A percentile compares a stretch with the other conserved stretches of the same genome.
phyloP scores from a whole-genome alignment of 2,797 vertebrate genomes.

The Galago senegalensis region DNA sequence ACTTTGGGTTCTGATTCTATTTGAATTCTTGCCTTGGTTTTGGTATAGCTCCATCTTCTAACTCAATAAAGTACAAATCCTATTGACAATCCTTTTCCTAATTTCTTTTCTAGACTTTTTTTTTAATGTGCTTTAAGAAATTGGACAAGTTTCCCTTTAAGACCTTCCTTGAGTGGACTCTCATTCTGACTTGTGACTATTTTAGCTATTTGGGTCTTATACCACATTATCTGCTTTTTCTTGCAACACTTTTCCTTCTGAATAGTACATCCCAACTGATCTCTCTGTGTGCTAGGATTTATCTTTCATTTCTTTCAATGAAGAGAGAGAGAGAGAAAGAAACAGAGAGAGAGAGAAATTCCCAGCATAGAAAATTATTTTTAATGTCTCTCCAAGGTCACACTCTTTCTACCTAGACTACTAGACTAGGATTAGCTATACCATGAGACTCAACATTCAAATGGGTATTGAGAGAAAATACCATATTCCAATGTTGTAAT shows the following conservation, averaged over 20 bases:
- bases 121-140: not conserved
- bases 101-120: not conserved
- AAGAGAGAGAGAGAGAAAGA: not conserved
- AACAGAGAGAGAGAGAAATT: not conserved
- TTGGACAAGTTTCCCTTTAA: not conserved
- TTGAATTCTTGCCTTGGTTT: not conserved
- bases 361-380: not conserved
- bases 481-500: slow-evolving; percentile 28
- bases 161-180: not conserved
- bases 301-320: slow-evolving; percentile 50
- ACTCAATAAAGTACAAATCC: not conserved
- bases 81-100: not conserved
- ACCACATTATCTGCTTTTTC: not conserved
- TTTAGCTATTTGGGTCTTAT: not conserved
- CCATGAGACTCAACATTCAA: not conserved
- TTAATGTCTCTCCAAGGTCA: slow-evolving; percentile 59
- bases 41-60: not conserved
- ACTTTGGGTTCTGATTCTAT: not conserved
- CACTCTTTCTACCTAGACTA: not conserved
- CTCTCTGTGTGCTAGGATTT: not conserved
- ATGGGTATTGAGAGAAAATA: not conserved
- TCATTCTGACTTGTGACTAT: not conserved
- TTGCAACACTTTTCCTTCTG: not conserved
- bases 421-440: not conserved
- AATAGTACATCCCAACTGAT: not conserved